These are phyloP conservation scores for Drosophila putrida DNA, from an alignment of 2,888 invertebrate species.

Conservation along the genomic window DNA sequence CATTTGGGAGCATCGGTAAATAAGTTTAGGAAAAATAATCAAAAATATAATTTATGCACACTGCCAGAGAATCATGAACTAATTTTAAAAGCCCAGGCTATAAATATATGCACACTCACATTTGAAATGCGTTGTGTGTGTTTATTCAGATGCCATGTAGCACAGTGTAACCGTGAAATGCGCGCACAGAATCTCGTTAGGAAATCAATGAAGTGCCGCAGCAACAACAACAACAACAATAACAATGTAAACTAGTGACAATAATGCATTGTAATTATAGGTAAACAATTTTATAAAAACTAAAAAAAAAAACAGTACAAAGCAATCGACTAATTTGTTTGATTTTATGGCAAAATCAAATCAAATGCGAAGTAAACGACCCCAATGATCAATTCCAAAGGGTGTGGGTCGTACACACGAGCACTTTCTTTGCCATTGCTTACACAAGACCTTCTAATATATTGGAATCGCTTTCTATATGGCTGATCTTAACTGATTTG, in stretches of 20 bases:
- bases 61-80: constrained; percentile 17
- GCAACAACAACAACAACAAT: constrained; percentile 24
- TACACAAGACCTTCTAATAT: constrained; percentile 40
- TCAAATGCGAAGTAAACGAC: constrained; percentile 63
- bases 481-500: constrained; percentile 43
- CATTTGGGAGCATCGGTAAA: constrained; percentile 25
- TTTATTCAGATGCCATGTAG: constrained; percentile 25
- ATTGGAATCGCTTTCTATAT: constrained; percentile 39
- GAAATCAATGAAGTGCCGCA: constrained; percentile 76
- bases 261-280: constrained; percentile 63
- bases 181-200: constrained; percentile 59
- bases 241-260: constrained; percentile 61
- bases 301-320: constrained; percentile 36
- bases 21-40: constrained; percentile 37
- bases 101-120: constrained; percentile 24
- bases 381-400: constrained; percentile 48
- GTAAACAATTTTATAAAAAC: constrained; percentile 52
- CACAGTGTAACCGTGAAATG: constrained; percentile 54
- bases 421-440: constrained; percentile 65
- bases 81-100: constrained; percentile 32
- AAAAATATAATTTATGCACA: constrained; percentile 58
- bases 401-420: constrained; percentile 56
- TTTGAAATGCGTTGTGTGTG: not conserved
- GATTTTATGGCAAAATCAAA: constrained; percentile 73
- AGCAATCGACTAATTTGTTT: constrained; percentile 70